Evolutionary conservation across 2,888 invertebrate genomes (phyloP), one percentile per base, ranked within the genome.

Genomic region (Aspidiotus destructor): DNA sequence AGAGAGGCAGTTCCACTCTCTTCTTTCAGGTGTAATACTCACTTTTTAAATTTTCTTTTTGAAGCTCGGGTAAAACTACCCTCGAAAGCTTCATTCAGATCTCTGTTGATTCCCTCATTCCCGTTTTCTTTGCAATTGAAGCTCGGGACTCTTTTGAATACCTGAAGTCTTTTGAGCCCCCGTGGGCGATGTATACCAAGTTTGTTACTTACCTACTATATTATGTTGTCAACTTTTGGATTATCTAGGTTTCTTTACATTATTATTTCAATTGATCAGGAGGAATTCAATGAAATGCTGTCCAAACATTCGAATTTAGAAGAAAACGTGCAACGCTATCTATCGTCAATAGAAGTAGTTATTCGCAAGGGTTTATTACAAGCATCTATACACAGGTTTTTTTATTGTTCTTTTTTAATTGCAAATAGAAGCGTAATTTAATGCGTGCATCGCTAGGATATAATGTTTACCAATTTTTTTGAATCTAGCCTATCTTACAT

Each of bases 401-500:
- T 11, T 54, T 42, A 5, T 28, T n/a, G n/a, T n/a, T n/a, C n/a
- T n/a, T 28, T 42, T 57, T 57, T 16, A 8, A 15, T 6, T 28
- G 0, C 53, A 40, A n/a, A 48, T n/a, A 48, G 10, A 48, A 48
- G 10, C n/a, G 11, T 48, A 48, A 48, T 48, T 48, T 48, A 48
- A 2, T 48, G 6, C 48, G 2, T 6, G 6, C 6, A n/a, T 57
- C n/a, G 3, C 5, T 17, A 6, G 28, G n/a, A n/a, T 10, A 17
- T 55, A 15, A 55, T 64, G 8, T 8, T 10, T 8, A 28, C n/a
- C 0, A 7, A 48, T 7, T 1, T 17, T n/a, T 10, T n/a, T 8
- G 54, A 54, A 72, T 75, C 62, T 17, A 86, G 86, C 74, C 75
- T 86, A 57, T 76, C 80, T 70, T 80, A 85, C 69, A 83, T 87